Conservation (phyloP, 2,888 invertebrate genomes). For the Macaria liturata region DNA sequence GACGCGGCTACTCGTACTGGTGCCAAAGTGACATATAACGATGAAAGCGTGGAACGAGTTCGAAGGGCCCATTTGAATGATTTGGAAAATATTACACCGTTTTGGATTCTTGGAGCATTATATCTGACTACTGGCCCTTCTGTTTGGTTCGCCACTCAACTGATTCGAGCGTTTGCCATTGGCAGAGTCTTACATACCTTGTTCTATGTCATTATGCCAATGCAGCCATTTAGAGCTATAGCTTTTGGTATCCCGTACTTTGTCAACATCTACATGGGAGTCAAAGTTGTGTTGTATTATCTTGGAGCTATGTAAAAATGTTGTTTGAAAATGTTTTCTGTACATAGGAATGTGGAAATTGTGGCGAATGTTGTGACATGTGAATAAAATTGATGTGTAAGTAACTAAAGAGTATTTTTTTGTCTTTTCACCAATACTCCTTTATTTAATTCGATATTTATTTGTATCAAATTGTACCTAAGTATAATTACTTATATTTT, state of each 20-base stretch:
- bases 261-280: constrained; percentile 64
- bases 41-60: constrained; percentile 60
- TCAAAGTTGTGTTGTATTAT: constrained; percentile 56
- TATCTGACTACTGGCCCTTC: constrained; percentile 85
- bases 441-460: too few species aligned
- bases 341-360: too few species aligned
- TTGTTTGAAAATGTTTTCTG: too few species aligned
- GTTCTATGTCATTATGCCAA: constrained; percentile 84
- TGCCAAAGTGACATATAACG: constrained; percentile 61
- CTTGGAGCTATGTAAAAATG: constrained; percentile 44
- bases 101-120: constrained; percentile 83
- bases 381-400: too few species aligned
- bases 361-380: too few species aligned
- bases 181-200: constrained; percentile 85
- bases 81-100: constrained; percentile 87
- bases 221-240: constrained; percentile 78
- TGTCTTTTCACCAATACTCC: too few species aligned
- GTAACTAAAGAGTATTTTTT: too few species aligned
- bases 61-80: constrained; percentile 87
- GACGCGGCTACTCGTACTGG: constrained; percentile 55
- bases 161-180: constrained; percentile 79
- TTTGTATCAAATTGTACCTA: too few species aligned
- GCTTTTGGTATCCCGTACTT: constrained; percentile 55
- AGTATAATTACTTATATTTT: too few species aligned
- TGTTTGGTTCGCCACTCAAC: constrained; percentile 56